Evolutionary conservation across 2,888 invertebrate species (phyloP).

Genomic region (Drosophila recens): DNA sequence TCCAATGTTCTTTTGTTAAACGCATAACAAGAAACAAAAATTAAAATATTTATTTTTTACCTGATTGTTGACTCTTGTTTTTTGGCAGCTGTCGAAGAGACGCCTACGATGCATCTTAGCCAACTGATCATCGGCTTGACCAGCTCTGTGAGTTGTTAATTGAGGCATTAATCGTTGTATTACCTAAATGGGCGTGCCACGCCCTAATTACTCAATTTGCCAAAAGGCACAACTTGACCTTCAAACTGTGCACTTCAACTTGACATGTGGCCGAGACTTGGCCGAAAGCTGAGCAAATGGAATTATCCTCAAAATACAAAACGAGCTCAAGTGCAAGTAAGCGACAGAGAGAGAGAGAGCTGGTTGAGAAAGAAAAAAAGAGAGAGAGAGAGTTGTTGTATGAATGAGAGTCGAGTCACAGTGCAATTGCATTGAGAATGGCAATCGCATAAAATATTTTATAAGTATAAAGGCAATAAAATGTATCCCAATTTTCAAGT

Average conservation of each 20-base stretch:
- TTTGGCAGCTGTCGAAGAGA: slow-evolving; percentile 43
- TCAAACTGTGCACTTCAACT: slow-evolving; percentile 58
- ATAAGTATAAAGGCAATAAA: slow-evolving; percentile 60
- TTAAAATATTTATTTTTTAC: slow-evolving; percentile 52
- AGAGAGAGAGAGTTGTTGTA: slow-evolving; percentile 23
- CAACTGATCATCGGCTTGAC: slow-evolving; percentile 20
- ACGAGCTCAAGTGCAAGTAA: slow-evolving; percentile 29
- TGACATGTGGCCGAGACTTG: slow-evolving; percentile 45
- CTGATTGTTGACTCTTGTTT: slow-evolving; percentile 18
- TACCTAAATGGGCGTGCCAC: slow-evolving; percentile 57
- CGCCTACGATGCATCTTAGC: slow-evolving; percentile 39
- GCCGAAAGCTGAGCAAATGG: slow-evolving; percentile 16
- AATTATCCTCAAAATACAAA: slow-evolving; percentile 56
- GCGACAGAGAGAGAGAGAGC: slow-evolving; percentile 20
- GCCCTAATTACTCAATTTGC: slow-evolving; percentile 72
- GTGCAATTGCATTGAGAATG: slow-evolving; percentile 38
- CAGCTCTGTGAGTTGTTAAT: slow-evolving; percentile 56
- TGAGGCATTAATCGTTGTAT: slow-evolving; percentile 63
- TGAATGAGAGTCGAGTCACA: slow-evolving; percentile 29
- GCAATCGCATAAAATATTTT: slow-evolving; percentile 42
- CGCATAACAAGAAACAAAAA: slow-evolving; percentile 52
- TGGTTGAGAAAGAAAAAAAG: background rate
- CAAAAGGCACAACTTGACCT: slow-evolving; percentile 45
- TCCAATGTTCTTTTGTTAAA: slow-evolving; percentile 74
- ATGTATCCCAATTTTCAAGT: slow-evolving; percentile 77